phyloP scores from a whole-genome alignment of 2,113 vertebrate species.

The chimpanzee (Pan troglodytes) region NHGRI_mPanTro3-v2.1_pri NC_072401.2:53345501-53346000 shows the following conservation, averaged over 20 bases:
- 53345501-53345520: neutral
- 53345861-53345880: neutral
- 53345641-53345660: neutral
- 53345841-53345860: neutral
- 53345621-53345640: constrained; percentile 1
- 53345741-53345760: neutral
- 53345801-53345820: neutral
- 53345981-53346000: neutral
- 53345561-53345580: neutral
- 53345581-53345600: neutral
- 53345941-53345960: neutral
- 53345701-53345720: neutral
- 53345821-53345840: neutral
- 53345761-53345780: neutral
- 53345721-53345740: neutral
- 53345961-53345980: neutral
- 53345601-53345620: neutral
- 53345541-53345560: neutral
- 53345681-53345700: neutral
- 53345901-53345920: neutral
- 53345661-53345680: neutral
- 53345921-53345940: constrained; percentile 5
- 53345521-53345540: neutral
- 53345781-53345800: neutral
- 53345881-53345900: neutral